These are phyloP conservation scores for Myocastor coypus DNA, from an alignment of 2,113 vertebrate species.

Conservation along the genomic window DNA sequence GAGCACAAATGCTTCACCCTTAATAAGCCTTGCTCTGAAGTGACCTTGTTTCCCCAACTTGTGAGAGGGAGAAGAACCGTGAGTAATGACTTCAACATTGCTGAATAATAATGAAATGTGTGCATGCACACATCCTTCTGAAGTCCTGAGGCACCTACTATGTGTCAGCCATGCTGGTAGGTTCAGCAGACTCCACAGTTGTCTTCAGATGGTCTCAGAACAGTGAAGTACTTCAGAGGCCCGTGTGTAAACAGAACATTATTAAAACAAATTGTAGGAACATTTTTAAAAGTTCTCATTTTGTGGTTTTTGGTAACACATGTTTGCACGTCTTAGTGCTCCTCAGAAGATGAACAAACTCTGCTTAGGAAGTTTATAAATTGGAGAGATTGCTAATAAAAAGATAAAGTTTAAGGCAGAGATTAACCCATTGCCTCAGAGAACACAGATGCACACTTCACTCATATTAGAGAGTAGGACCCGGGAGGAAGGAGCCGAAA, in stretches of 20 bases:
- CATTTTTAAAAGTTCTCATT: not conserved
- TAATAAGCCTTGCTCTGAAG: not conserved
- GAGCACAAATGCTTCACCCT: conserved; percentile 29
- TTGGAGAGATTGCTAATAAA: not conserved
- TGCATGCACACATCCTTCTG: not conserved
- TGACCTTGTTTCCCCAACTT: not conserved
- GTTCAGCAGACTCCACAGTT: not conserved
- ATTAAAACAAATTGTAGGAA: not conserved
- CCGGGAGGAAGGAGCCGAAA: not conserved
- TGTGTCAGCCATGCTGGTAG: not conserved
- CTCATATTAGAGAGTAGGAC: not conserved
- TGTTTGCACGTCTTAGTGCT: not conserved
- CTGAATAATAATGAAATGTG: not conserved
- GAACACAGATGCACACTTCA: not conserved
- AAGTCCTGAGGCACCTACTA: not conserved
- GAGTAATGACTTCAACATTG: not conserved
- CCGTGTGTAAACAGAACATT: not conserved
- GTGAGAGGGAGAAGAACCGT: not conserved
- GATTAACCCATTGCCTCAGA: not conserved
- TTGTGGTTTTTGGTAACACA: not conserved
- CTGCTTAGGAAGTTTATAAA: not conserved
- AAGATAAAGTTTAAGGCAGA: not conserved
- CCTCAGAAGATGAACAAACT: not conserved
- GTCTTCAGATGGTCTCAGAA: not conserved
- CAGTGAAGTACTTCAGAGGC: not conserved